Evolutionary conservation across 2,888 invertebrate genomes (phyloP), one percentile per base, ranked within the genome.

Genomic region (Ischnura elegans): DNA sequence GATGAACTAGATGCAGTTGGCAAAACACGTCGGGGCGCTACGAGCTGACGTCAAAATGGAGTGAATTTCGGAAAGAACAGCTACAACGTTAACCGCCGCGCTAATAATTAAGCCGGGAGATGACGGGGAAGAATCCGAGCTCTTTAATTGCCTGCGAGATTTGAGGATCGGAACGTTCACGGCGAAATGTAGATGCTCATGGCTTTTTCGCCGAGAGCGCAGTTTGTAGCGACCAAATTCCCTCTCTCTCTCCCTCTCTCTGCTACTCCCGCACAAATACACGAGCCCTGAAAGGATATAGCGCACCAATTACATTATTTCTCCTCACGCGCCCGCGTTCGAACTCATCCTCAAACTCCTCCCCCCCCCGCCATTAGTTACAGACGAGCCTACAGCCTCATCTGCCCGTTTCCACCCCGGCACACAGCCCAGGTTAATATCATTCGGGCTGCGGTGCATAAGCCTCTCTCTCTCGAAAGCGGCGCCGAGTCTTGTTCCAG

Each of bases 251-350:
- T n/a, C n/a, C n/a, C n/a, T n/a, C n/a, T n/a, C n/a, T n/a, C n/a
- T n/a, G n/a, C n/a, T n/a, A n/a, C n/a, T 16, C 25, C 21, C 61
- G 13, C 76, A 29, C 36, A n/a, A 21, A 36, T 36, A 76, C 36
- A 76, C 76, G 16, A 29, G 36, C 76, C 2, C 25, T 36, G 1
- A 0, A 29, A 25, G 36, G 76, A 36, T 36, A 36, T 36, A 19
- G 76, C 36, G 76, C 76, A n/a, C 76, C 76, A 76, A 76, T 76
- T 76, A 76, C 76, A 76, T 76, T 76, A 76, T 76, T 76, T 76
- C 76, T 76, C 76, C 76, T 76, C 76, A 76, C 76, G 76, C 76
- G 76, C 76, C 29, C 10, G 76, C 76, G 36, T 76, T 76, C 76
- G 76, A 6, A 8, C 66, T 4, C 51, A 19, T 19, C 29, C 66